Evolutionary conservation across 2,797 vertebrate species (phyloP).

Genomic region (Enteromius trimaculatus): DNA sequence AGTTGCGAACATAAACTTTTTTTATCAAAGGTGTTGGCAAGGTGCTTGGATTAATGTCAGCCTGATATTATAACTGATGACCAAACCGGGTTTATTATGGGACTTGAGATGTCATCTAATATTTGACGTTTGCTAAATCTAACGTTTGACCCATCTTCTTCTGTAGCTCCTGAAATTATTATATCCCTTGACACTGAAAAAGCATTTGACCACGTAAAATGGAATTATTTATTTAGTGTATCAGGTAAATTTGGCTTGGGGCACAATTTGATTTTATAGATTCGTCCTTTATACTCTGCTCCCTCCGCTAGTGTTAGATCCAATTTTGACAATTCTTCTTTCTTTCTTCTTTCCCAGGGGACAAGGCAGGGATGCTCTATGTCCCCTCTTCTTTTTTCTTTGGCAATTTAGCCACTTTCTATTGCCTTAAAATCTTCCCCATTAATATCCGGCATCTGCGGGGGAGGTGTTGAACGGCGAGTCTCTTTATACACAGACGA

Average conservation of each 20-base stretch:
- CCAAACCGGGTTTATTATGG: not conserved
- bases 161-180: not conserved
- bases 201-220: not conserved
- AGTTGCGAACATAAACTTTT: not conserved
- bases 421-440: not conserved
- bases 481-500: not conserved
- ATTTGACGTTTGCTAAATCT: not conserved
- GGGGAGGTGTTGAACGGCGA: not conserved
- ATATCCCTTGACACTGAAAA: not conserved
- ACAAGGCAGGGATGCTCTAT: not conserved
- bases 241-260: not conserved
- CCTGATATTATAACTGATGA: conserved; percentile 1
- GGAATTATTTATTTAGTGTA: not conserved
- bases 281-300: not conserved
- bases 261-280: not conserved
- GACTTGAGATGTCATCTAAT: not conserved
- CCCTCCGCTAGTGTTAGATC: not conserved
- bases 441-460: not conserved
- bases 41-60: not conserved
- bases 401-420: not conserved
- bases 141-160: not conserved
- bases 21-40: not conserved
- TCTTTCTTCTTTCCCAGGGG: not conserved
- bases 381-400: not conserved
- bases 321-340: not conserved